Conservation (phyloP, 1,140 invertebrate genomes). For the Heliconius hermathena region DNA sequence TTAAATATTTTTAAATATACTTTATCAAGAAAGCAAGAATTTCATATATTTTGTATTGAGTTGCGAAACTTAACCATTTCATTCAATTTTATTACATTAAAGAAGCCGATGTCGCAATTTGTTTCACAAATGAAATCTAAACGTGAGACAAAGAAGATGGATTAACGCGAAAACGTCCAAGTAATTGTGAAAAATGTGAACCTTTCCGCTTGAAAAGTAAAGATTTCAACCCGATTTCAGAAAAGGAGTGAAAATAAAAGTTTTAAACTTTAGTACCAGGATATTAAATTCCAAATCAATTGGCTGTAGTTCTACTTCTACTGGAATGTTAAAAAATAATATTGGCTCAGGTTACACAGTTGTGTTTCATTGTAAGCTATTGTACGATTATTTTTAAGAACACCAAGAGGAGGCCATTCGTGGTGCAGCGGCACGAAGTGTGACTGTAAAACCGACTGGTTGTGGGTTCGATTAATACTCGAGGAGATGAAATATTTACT, state of each 20-base stretch:
- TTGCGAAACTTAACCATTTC: background rate
- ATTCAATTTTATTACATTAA: slow-evolving; percentile 59
- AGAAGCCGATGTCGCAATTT: slow-evolving; percentile 64
- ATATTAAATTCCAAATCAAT: slow-evolving; percentile 35
- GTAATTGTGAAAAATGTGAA: slow-evolving; percentile 80
- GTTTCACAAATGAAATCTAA: slow-evolving; percentile 72
- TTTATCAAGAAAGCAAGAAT: no score
- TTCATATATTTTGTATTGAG: no score
- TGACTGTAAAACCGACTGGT: no score
- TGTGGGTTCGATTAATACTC: no score
- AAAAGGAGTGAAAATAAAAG: slow-evolving; percentile 45
- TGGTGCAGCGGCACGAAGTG: no score
- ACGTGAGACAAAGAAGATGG: slow-evolving; percentile 74
- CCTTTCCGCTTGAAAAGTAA: slow-evolving; percentile 62
- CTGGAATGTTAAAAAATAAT: background rate
- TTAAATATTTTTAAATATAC: no score
- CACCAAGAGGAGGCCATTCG: no score
- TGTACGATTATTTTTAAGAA: no score
- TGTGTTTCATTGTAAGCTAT: background rate
- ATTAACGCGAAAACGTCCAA: slow-evolving; percentile 75
- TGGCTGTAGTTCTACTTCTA: background rate
- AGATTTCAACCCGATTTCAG: slow-evolving; percentile 49
- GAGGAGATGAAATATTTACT: no score
- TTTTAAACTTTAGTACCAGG: slow-evolving; percentile 44
- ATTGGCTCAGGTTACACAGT: background rate